phyloP scores from a whole-genome alignment of 2,113 vertebrate genomes.

The Oxygymnocypris stewartii region DNA sequence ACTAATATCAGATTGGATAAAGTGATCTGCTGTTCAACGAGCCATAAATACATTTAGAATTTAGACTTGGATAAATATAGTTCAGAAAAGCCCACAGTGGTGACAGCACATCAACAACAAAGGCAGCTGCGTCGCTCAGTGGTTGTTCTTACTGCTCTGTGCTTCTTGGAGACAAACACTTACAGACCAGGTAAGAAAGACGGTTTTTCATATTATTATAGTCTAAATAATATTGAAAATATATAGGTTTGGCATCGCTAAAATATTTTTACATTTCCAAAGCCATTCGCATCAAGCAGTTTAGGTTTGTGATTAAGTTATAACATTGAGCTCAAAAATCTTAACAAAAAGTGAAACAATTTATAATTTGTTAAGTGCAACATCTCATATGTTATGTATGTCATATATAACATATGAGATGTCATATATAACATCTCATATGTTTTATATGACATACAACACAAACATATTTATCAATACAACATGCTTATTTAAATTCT shows the following conservation, averaged over 20 bases:
- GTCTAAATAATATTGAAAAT: background rate
- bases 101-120: constrained; percentile 49
- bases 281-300: background rate
- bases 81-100: constrained; percentile 63
- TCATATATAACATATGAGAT: too few species aligned
- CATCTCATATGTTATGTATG: too few species aligned
- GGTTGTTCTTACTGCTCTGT: background rate
- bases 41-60: constrained; percentile 62
- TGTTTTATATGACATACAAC: too few species aligned
- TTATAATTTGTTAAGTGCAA: background rate
- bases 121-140: constrained; percentile 45
- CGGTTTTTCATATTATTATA: background rate
- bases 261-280: background rate
- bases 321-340: background rate
- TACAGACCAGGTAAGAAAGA: constrained; percentile 33
- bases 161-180: background rate
- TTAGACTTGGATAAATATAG: constrained; percentile 68
- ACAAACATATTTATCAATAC: background rate
- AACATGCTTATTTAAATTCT: background rate
- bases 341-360: background rate
- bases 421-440: too few species aligned
- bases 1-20: background rate
- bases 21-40: constrained; percentile 30
- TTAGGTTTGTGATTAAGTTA: background rate
- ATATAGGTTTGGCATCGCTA: background rate